Conservation (phyloP, 1,140 invertebrate species). For the Idris sp. region DNA sequence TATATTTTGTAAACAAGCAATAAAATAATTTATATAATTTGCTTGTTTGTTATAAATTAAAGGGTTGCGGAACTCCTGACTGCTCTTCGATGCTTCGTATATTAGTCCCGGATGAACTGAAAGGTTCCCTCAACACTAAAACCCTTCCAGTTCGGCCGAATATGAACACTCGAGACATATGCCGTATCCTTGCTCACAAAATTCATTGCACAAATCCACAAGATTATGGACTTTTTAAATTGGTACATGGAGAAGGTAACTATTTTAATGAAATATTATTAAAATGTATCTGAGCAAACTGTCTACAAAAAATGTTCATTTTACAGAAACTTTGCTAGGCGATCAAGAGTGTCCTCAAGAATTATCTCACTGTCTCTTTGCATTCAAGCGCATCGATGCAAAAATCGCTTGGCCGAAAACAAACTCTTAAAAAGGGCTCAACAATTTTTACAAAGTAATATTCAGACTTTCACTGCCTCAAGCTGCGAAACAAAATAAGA, state of each 20-base stretch:
- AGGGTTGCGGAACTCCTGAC: constrained; percentile 79
- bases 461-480: constrained; percentile 51
- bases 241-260: constrained; percentile 92
- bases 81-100: constrained; percentile 90
- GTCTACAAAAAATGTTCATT: too few species aligned
- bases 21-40: too few species aligned
- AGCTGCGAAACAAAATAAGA: constrained; percentile 24
- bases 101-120: constrained; percentile 93
- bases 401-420: constrained; percentile 96
- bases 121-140: constrained; percentile 93
- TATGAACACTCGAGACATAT: constrained; percentile 94
- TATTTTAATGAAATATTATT: too few species aligned
- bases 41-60: too few species aligned
- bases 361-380: constrained; percentile 91
- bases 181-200: constrained; percentile 94
- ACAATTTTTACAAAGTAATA: constrained; percentile 9
- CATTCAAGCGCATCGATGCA: constrained; percentile 95
- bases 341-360: constrained; percentile 95
- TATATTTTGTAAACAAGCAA: too few species aligned
- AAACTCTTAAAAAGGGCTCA: constrained; percentile 66
- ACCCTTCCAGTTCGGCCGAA: constrained; percentile 94
- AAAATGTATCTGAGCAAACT: too few species aligned
- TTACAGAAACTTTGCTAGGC: constrained; percentile 91
- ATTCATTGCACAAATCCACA: constrained; percentile 96
- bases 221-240: constrained; percentile 95